Base-by-base conservation (phyloP, 2,888 invertebrate species). In the Scelioninae gen. 1 region DNA sequence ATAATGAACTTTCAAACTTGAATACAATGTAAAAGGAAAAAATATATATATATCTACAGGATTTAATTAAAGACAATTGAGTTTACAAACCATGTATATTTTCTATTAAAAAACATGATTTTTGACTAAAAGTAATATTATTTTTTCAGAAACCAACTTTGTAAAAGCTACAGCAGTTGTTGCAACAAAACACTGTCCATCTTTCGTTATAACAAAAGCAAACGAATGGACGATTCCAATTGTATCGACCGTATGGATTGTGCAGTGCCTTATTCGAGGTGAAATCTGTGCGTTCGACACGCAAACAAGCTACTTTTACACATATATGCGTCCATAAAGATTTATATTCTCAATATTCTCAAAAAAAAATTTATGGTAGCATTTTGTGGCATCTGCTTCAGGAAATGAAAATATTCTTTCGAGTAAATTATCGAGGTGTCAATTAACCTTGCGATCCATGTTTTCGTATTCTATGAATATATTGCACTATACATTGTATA, bases 241-340 rank as follows among this genome's bases (percentile, higher is more conserved):
- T 0, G 95, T 96, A 0, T 95, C 95, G 0, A 94, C 95, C 0
- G 94, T 94, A 1, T 96, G 96, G 96, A 93, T 96, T 0, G 93
- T 95, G 5, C 95, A 96, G 87, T 95, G 94, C 85, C 92, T 96
- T 45, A 94, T 96, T 79, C 94, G 94, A 86, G 95, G 95, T 1
- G 93, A 93, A 69, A 91, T 93, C 43, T 80, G 94, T 82, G 86
- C 92, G 0, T 93, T 93, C 7, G 93, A 93, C 86, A 91, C 93
- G 77, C 94, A 94, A 90, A 92, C 92, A 56, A 93, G 93, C 91
- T 94, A 94, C 88, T 93, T 93, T 82, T 94, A 94, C 85, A 93
- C 93, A 91, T 94, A 77, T 29, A 75, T 63, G 51, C 79, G 83
- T 62, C 72, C 77, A 29, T 68, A 74, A 74, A 58, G 16, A 66